Base-by-base conservation (phyloP, 2,113 vertebrate genomes). In the Hyperoodon ampullatus region DNA sequence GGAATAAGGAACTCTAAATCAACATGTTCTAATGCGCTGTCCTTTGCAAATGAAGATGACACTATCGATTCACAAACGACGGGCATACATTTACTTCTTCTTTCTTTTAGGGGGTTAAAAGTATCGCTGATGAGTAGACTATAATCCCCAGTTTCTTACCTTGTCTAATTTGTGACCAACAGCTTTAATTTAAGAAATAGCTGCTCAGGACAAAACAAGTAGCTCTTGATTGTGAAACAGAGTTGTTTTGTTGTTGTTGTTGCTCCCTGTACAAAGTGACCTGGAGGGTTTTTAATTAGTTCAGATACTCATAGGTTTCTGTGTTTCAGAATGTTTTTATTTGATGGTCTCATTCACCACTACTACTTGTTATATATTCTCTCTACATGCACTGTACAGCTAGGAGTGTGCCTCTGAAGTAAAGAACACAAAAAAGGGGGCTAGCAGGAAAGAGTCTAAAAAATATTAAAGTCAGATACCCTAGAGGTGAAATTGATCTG, bases 1-100 rank as follows among this genome's bases (percentile, higher is more conserved):
- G 35, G 53, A 96, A 87, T 93, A 94, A 96, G 53, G 14, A 92
- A 92, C 60, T 92, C 83, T 94, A 97, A 97, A 97, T 97, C 95
- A 98, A 75, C 91, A 77, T 66, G 74, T 89, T 93, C 61, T 90
- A 93, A 95, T 83, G 72, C 83, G 90, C 86, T 92, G 83, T 97
- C 74, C 80, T 96, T 98, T 88, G 72, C 90, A 94, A 80, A 96
- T 90, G 91, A 98, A 97, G 74, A 95, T 87, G 95, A 89, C 39
- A 58, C 23, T 94, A 97, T 87, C 96, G 93, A 97, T 94, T 97
- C 26, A 77, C 78, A 95, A 93, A 86, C 78, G 93, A 81, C 7
- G 19, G 55, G 11, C 75, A 47, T 53, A 33, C 15, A 84, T 92
- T 89, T 71, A 72, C 90, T 94, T 93, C 39, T 84, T 78, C 28